These are phyloP conservation scores for Limnodromus scolopaceus DNA, from an alignment of 2,797 vertebrate species.

Conservation along the genomic window DNA sequence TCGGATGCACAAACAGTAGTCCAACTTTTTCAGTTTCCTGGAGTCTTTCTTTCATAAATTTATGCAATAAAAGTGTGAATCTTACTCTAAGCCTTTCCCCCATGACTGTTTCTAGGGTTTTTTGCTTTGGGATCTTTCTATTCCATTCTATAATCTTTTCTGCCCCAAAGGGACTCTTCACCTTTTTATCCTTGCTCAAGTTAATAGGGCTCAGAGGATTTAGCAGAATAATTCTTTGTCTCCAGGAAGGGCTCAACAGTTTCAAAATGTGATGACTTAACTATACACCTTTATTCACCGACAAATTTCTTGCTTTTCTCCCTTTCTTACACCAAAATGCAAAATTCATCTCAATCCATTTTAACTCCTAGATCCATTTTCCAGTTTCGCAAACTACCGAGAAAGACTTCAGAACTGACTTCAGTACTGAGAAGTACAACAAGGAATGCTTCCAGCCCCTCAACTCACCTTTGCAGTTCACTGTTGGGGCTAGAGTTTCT, in stretches of 20 bases:
- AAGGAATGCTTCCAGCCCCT: neutral
- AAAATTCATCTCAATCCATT: neutral
- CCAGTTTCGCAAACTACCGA: neutral
- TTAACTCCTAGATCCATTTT: neutral
- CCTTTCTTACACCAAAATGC: neutral
- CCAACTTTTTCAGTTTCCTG: neutral
- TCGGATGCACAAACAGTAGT: neutral
- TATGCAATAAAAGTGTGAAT: neutral
- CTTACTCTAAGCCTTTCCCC: neutral
- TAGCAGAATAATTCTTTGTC: neutral
- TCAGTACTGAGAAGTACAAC: neutral
- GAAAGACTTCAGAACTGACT: neutral
- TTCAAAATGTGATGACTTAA: conserved; percentile 26
- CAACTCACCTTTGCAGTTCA: neutral
- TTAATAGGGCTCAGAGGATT: conserved; percentile 18
- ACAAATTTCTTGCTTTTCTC: neutral
- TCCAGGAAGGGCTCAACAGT: conserved; percentile 11
- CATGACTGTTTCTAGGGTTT: neutral
- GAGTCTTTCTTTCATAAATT: neutral
- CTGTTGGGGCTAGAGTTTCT: neutral
- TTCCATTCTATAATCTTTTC: neutral
- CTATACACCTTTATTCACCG: neutral
- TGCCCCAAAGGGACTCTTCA: neutral
- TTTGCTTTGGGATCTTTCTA: neutral
- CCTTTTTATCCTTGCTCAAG: neutral